phyloP scores from a whole-genome alignment of 2,113 vertebrate species.

The Elephas maximus region DNA sequence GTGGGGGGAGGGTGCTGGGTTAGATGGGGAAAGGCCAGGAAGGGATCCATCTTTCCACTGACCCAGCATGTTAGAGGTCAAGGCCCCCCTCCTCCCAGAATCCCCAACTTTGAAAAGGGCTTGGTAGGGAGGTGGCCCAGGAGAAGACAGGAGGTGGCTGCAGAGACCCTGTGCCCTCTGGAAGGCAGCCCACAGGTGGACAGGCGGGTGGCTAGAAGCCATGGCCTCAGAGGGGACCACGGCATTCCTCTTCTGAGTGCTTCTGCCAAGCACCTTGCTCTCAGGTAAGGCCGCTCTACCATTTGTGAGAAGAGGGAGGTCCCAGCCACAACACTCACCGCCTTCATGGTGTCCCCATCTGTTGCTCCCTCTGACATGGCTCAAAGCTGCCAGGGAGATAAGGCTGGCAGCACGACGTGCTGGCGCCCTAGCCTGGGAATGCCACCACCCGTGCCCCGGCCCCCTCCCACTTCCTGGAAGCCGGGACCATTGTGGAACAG shows the following conservation, averaged over 20 bases:
- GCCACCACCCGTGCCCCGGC: not conserved
- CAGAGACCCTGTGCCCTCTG: fast-evolving
- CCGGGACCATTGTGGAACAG: not conserved
- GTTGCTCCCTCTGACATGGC: not conserved
- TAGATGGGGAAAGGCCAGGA: constrained; percentile 18
- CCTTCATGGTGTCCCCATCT: not conserved
- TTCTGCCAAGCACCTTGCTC: constrained; percentile 86
- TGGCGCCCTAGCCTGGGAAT: not conserved
- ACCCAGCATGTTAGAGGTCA: constrained; percentile 58
- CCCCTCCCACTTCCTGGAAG: constrained; percentile 17
- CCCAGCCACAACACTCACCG: not conserved
- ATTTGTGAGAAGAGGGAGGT: not conserved
- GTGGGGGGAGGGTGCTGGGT: not conserved
- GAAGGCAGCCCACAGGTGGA: not conserved
- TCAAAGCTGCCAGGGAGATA: not conserved
- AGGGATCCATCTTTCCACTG: constrained; percentile 73
- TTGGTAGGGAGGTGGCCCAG: not conserved
- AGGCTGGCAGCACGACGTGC: not conserved
- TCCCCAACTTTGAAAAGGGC: not conserved
- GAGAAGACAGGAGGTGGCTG: not conserved
- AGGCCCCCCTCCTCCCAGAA: constrained; percentile 66
- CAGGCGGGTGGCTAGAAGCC: not conserved
- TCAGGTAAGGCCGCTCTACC: constrained; percentile 84
- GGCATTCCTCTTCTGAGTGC: constrained; percentile 86
- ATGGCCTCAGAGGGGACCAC: constrained; percentile 83